Evolutionary conservation across 2,113 vertebrate species (phyloP), one percentile per base, ranked within the genome.

Genomic region (Hemicordylus capensis): DNA sequence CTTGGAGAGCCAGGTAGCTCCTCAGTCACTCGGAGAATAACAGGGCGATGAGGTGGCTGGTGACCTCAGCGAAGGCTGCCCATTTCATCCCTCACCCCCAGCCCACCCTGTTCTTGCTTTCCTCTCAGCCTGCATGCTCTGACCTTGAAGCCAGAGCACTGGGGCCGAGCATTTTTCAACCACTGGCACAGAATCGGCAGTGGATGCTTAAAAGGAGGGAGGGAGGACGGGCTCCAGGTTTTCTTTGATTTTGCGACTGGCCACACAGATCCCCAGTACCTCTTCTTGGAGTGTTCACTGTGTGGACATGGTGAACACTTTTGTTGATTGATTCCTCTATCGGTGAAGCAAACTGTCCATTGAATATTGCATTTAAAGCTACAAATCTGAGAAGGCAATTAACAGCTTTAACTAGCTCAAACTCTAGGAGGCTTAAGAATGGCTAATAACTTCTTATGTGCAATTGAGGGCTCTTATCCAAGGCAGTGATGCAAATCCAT

Each of bases 1-100:
- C 90, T 93, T 87, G 89, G 64, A 0, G 44, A 70, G 76, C 80
- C 88, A 89, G 91, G 93, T 94, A 89, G 78, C 84, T 90, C 80
- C 63, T 58, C 67, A 79, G 83, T 88, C 80, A 46, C 85, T 76
- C 34, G 84, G 70, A 56, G 4, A 3, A 37, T 51, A 1, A 0
- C 44, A 4, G 48, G n/a, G 39, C 1, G 0, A 48, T 2, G 70
- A 4, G 0, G 83, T 2, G 61, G 0, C 72, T 90, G 0, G 84
- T 87, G 89, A 1, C 4, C 20, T 63, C 87, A 0, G 0, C 69
- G 86, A 12, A 51, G 89, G 87, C 56, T 78, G 42, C 15, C 8
- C 28, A 2, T 42, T 6, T 22, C 37, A 3, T 44, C 3, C 48
- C 10, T 24, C 8, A 24, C 15, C n/a, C 4, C 15, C 5, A 19